Evolutionary conservation across 2,888 invertebrate genomes (phyloP), one percentile per base, ranked within the genome.

Genomic region (Eretmocerus hayati): DNA sequence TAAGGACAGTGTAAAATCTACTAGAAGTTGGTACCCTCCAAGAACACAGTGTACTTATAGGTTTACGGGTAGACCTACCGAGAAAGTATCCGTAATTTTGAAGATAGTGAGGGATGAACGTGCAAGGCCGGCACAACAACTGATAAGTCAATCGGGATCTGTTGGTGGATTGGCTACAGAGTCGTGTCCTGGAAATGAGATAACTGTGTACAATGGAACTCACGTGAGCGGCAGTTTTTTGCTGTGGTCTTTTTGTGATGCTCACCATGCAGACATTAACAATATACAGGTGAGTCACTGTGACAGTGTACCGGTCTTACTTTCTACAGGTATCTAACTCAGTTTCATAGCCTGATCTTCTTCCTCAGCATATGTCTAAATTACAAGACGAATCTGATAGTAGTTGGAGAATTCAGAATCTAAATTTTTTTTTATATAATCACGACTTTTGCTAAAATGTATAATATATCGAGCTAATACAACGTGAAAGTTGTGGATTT

Each of bases 161-260:
- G n/a, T n/a, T n/a, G n/a, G n/a, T n/a, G n/a, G n/a, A n/a, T n/a
- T n/a, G n/a, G 42, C 52, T 6, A 15, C 42, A 9, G 60, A 60
- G 48, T 59, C 61, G 38, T 66, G 66, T 30, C 56, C 58, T 1
- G 65, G 66, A 8, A 66, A 66, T 26, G 66, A 66, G 48, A 63
- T 66, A 19, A 59, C 64, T 21, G 63, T 66, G 42, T 66, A 65
- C 53, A 66, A 66, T 43, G 59, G 65, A 13, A 56, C 58, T 5
- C 54, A 64, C 51, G 54, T 60, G 8, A 64, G 62, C 36, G 57
- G 56, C 31, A 64, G 60, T 16, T 55, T 59, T 15, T 48, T 66
- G 21, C 55, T 65, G 50, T 66, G 66, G 66, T 66, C 66, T 5
- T 66, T 62, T 48, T 66, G 66, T 49, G 66, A 66, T 30, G 56